Conservation (phyloP, 1,140 invertebrate genomes). For the Aphaenogaster rudis region DNA sequence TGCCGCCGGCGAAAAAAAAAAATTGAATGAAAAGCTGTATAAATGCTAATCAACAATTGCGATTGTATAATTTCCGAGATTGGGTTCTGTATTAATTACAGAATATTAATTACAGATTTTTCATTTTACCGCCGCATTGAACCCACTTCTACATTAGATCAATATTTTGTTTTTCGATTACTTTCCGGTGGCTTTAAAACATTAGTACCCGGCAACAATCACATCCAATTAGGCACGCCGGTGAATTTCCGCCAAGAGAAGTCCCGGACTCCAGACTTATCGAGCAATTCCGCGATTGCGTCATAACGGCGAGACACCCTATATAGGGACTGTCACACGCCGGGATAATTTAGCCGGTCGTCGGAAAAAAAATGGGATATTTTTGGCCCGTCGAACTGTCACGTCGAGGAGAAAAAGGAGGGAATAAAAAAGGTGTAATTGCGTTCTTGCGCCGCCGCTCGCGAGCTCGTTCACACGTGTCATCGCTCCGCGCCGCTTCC, state of each 20-base stretch:
- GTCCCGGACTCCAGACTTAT: background rate
- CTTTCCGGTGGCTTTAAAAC: too few species aligned
- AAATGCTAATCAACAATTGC: slow-evolving; percentile 42
- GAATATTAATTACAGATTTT: slow-evolving; percentile 42
- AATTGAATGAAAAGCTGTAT: slow-evolving; percentile 45
- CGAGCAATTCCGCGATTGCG: background rate
- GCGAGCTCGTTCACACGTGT: slow-evolving; percentile 68
- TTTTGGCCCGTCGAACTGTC: slow-evolving; percentile 66
- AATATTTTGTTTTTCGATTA: background rate
- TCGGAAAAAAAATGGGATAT: slow-evolving; percentile 55
- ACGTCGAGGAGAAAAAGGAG: slow-evolving; percentile 60
- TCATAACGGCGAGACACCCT: slow-evolving; percentile 43
- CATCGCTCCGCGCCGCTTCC: slow-evolving; percentile 71
- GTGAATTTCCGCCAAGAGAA: background rate
- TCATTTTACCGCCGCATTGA: background rate
- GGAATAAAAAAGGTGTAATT: slow-evolving; percentile 69
- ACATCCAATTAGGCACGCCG: background rate
- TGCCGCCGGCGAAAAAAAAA: background rate
- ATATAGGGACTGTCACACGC: slow-evolving; percentile 61
- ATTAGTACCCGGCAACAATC: background rate
- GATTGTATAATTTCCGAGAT: slow-evolving; percentile 30
- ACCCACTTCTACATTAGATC: background rate
- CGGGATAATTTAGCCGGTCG: slow-evolving; percentile 50
- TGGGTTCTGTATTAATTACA: slow-evolving; percentile 27
- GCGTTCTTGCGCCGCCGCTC: slow-evolving; percentile 65